Conservation (phyloP, 1,140 invertebrate genomes). For the Galendromus occidentalis region DNA sequence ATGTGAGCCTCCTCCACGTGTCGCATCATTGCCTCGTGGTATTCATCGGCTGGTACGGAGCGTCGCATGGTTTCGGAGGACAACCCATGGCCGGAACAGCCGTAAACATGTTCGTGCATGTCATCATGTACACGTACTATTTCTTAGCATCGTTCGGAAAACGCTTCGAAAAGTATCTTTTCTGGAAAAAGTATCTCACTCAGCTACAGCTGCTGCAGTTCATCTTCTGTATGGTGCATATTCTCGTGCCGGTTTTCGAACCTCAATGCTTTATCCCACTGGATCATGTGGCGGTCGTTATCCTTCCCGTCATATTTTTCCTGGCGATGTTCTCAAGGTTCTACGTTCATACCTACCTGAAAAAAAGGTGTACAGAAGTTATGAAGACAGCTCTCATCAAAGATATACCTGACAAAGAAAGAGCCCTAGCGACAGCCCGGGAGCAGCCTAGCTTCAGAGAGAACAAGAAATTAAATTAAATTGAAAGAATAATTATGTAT, state of each 20-base stretch:
- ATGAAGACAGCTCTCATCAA: too few relatives aligned
- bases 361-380: neutral
- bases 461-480: too few relatives aligned
- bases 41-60: conserved; percentile 82
- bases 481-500: too few relatives aligned
- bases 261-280: neutral
- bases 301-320: neutral
- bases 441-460: too few relatives aligned
- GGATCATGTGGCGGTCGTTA: neutral
- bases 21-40: conserved; percentile 92
- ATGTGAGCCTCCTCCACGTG: conserved; percentile 63
- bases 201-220: conserved; percentile 29
- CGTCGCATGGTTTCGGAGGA: conserved; percentile 25
- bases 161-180: conserved; percentile 29
- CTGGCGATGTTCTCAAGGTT: conserved; percentile 2
- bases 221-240: conserved; percentile 26
- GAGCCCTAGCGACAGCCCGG: too few relatives aligned
- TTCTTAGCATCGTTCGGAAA: conserved; percentile 32
- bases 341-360: conserved; percentile 2
- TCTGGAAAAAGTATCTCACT: conserved; percentile 36
- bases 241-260: conserved; percentile 1
- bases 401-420: too few relatives aligned
- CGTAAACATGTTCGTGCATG: conserved; percentile 63
- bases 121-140: conserved; percentile 35
- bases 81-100: conserved; percentile 19